A percentile compares a stretch with the other conserved stretches of the same genome.
phyloP scores from a whole-genome alignment of 1,140 invertebrate species.

The Lordiphosa clarofinis region DNA sequence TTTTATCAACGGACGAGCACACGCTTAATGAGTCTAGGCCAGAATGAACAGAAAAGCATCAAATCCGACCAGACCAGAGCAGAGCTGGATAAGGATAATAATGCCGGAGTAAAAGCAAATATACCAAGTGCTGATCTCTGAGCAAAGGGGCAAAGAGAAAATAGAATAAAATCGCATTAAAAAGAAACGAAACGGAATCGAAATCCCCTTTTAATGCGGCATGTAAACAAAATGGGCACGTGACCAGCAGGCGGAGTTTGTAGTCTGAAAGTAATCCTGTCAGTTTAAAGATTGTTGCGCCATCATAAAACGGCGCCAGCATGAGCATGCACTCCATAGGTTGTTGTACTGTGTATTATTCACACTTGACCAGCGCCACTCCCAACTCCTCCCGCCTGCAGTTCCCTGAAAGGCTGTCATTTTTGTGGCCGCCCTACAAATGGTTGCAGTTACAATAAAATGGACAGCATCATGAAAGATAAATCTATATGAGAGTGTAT shows the following conservation, averaged over 20 bases:
- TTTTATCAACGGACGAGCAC: constrained; percentile 11
- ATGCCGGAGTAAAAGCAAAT: constrained; percentile 63
- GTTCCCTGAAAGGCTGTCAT: constrained; percentile 24
- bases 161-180: constrained; percentile 75
- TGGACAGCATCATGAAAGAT: constrained; percentile 35
- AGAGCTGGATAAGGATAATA: constrained; percentile 50
- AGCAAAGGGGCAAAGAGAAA: constrained; percentile 33
- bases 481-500: not conserved
- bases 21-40: too few species aligned
- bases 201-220: constrained; percentile 65
- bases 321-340: not conserved
- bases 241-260: constrained; percentile 57
- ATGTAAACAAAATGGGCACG: constrained; percentile 73
- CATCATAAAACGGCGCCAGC: constrained; percentile 36
- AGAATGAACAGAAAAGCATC: constrained; percentile 21
- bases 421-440: constrained; percentile 30
- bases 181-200: constrained; percentile 49
- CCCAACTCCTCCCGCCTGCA: too few species aligned
- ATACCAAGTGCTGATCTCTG: constrained; percentile 30
- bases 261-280: constrained; percentile 56
- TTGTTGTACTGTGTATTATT: constrained; percentile 10
- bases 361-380: constrained; percentile 15
- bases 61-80: constrained; percentile 4
- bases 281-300: constrained; percentile 49
- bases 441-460: constrained; percentile 23